Evolutionary conservation across 2,113 vertebrate species (phyloP).

Genomic region (Chrysemys picta): DNA sequence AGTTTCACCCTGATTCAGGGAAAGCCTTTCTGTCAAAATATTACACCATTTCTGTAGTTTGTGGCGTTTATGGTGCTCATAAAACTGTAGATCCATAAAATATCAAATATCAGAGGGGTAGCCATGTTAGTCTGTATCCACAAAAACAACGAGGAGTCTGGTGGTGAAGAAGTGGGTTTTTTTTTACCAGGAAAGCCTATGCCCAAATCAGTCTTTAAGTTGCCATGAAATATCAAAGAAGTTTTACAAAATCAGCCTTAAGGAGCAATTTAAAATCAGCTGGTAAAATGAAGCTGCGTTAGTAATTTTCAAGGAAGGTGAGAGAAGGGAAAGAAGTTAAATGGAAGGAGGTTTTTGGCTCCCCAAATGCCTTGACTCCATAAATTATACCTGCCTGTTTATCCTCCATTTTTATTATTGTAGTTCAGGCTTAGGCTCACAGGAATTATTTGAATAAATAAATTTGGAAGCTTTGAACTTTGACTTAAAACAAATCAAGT

Average conservation of each 20-base stretch:
- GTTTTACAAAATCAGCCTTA: constrained; percentile 48
- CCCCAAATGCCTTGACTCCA: background rate
- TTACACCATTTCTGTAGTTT: background rate
- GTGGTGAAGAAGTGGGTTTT: no score
- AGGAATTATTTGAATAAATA: constrained; percentile 27
- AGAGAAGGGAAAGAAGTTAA: constrained; percentile 1
- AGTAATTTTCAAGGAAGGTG: background rate
- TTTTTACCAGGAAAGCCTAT: no score
- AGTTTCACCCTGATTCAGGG: background rate
- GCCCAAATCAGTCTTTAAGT: no score
- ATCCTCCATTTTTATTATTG: constrained; percentile 1
- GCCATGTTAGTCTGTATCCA: no score
- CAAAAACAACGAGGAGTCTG: no score
- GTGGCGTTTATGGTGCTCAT: constrained; percentile 36
- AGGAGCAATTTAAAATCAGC: constrained; percentile 35
- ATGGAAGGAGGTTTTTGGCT: background rate
- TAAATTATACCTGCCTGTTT: constrained; percentile 9
- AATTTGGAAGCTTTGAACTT: background rate
- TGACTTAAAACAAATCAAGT: background rate
- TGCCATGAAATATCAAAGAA: constrained; percentile 52
- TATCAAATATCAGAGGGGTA: background rate
- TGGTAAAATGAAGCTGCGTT: constrained; percentile 34
- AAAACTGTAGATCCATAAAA: constrained; percentile 62
- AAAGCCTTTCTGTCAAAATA: constrained; percentile 32
- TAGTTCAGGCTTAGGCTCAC: background rate